These are phyloP conservation scores for Caracal caracal DNA, from an alignment of 2,113 vertebrate species.

Conservation along the genomic window DNA sequence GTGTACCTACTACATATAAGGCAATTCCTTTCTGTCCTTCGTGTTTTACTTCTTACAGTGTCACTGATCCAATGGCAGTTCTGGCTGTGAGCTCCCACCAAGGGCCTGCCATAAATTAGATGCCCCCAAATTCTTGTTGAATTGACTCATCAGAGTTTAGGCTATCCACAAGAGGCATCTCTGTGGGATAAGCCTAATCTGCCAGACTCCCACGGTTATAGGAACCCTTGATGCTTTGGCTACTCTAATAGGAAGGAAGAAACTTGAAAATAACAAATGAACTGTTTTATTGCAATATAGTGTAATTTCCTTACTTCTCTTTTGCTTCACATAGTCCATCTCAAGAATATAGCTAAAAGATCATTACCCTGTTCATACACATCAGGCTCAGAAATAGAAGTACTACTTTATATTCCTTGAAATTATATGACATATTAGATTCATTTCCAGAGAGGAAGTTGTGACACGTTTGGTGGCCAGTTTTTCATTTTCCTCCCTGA, in stretches of 20 bases:
- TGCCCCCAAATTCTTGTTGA: background rate
- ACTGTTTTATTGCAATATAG: background rate
- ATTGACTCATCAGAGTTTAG: background rate
- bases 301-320: background rate
- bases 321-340: background rate
- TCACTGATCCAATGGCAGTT: background rate
- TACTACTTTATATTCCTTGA: constrained; percentile 44
- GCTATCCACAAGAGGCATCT: background rate
- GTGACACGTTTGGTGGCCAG: background rate
- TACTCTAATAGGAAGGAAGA: background rate
- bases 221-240: background rate
- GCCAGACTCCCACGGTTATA: background rate
- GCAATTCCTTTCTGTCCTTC: background rate
- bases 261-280: constrained; percentile 17
- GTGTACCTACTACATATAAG: background rate
- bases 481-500: constrained; percentile 65
- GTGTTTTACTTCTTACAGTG: background rate
- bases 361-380: background rate
- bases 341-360: background rate
- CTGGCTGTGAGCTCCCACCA: background rate
- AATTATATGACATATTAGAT: constrained; percentile 48
- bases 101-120: background rate
- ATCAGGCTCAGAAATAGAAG: background rate
- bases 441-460: constrained; percentile 43
- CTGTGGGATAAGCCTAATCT: background rate